Evolutionary conservation across 2,113 vertebrate genomes (phyloP).

Genomic region (Petromus typicus): DNA sequence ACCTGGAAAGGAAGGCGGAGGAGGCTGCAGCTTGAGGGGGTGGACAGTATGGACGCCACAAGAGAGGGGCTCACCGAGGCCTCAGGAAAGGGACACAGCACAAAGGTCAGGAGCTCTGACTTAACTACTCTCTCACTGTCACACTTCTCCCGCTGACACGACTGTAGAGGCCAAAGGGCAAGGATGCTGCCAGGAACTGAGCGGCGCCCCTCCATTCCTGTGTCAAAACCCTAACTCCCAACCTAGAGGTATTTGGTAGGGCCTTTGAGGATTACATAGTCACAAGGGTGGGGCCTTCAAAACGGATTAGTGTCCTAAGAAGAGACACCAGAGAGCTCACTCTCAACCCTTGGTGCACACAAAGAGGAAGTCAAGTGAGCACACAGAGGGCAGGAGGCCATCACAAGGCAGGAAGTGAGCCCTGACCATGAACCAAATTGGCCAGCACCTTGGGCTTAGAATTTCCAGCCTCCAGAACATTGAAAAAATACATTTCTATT

Average conservation of each 20-base stretch:
- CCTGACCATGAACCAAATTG: not conserved
- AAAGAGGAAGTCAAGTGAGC: not conserved
- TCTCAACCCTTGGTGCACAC: not conserved
- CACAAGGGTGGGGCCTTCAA: no score
- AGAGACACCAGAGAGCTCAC: not conserved
- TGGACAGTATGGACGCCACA: not conserved
- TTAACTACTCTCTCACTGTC: not conserved
- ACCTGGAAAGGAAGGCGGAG: not conserved
- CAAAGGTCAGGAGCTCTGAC: not conserved
- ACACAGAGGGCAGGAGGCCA: not conserved
- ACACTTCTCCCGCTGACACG: not conserved
- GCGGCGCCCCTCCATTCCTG: not conserved
- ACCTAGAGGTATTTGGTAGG: not conserved
- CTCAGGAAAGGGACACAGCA: accelerated
- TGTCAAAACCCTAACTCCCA: not conserved
- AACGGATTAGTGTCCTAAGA: not conserved
- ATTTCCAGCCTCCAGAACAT: not conserved
- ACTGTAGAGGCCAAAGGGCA: not conserved
- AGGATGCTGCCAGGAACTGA: no score
- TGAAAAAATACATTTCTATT: not conserved
- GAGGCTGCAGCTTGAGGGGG: not conserved
- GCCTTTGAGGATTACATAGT: not conserved
- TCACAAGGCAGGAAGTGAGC: not conserved
- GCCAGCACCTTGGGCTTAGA: not conserved
- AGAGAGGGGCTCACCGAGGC: not conserved